phyloP scores from a whole-genome alignment of 2,888 invertebrate genomes.

The Hemaris fuciformis region DNA sequence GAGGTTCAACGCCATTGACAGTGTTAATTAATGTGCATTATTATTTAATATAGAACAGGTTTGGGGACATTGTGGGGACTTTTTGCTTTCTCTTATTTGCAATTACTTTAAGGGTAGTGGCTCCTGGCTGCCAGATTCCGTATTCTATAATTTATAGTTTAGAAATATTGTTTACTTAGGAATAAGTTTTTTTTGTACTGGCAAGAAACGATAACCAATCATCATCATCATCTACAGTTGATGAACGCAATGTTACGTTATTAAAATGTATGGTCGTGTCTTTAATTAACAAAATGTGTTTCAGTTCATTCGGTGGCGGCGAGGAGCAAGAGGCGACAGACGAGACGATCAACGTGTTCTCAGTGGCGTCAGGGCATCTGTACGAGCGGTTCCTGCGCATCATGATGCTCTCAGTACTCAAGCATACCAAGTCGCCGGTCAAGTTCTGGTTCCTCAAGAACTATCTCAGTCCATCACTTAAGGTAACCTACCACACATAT shows the following conservation, averaged over 20 bases:
- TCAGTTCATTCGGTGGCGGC: slow-evolving; percentile 81
- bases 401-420: slow-evolving; percentile 99
- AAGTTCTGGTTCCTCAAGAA: slow-evolving; percentile 99
- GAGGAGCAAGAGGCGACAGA: slow-evolving; percentile 84
- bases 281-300: background rate
- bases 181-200: too few species aligned
- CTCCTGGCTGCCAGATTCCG: too few species aligned
- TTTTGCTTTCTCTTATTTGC: too few species aligned
- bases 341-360: slow-evolving; percentile 97
- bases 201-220: too few species aligned
- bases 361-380: slow-evolving; percentile 98
- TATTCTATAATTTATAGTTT: too few species aligned
- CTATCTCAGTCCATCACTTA: slow-evolving; percentile 97
- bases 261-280: background rate
- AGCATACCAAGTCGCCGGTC: slow-evolving; percentile 96
- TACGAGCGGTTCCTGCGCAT: slow-evolving; percentile 98
- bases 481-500: slow-evolving; percentile 76
- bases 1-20: background rate
- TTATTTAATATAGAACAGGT: too few species aligned
- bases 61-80: too few species aligned
- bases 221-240: too few species aligned
- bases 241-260: too few species aligned
- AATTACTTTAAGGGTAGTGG: too few species aligned
- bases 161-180: too few species aligned
- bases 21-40: background rate